Evolutionary conservation across 1,140 invertebrate species (phyloP), one percentile per base, ranked within the genome.

Genomic region (Diachasmimorpha longicaudata): DNA sequence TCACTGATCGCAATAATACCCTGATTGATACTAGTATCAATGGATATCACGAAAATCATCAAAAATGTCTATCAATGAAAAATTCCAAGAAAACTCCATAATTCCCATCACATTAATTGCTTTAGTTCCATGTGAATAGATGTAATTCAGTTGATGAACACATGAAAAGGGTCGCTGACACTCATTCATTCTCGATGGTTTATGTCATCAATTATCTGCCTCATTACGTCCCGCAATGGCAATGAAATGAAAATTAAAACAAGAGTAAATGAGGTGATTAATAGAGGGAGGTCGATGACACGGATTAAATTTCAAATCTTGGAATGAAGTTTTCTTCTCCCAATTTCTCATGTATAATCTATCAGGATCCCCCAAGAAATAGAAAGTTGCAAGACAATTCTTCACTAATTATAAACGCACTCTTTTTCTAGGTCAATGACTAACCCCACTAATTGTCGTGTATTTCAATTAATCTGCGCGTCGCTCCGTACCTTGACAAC

Each of bases 381-480:
- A 75, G 73, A 70, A 69, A 75, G 68, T 55, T 11, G 36, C 44
- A 39, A 23, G 46, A 67, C 19, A 31, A 55, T 69, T 55, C 42
- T 68, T 48, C 63, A 66, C 42, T 42, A 74, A 44, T 67, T 42
- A 42, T 66, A 52, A 37, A 21, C 31, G 23, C 66, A 19, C 39
- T 23, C 67, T 68, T 52, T 69, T 48, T 68, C 31, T 68, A 68
- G 72, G 72, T 74, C 72, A 74, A 46, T 74, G 58, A 74, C 66
- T 55, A 55, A 19, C 36, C 31, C 21, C 39, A 19, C 46, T 39
- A 72, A 74, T 74, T 73, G 52, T 55, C 25, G 0, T 6, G n/a
- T 31, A n/a, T 68, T 74, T 68, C 52, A 74, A 74, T 74, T 74
- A 74, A 66, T 23, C 42, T 16, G 21, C 9, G 25, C 36, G 42